These are phyloP conservation scores for Papilio helenus DNA, from an alignment of 1,140 invertebrate genomes.

Conservation along the genomic window DNA sequence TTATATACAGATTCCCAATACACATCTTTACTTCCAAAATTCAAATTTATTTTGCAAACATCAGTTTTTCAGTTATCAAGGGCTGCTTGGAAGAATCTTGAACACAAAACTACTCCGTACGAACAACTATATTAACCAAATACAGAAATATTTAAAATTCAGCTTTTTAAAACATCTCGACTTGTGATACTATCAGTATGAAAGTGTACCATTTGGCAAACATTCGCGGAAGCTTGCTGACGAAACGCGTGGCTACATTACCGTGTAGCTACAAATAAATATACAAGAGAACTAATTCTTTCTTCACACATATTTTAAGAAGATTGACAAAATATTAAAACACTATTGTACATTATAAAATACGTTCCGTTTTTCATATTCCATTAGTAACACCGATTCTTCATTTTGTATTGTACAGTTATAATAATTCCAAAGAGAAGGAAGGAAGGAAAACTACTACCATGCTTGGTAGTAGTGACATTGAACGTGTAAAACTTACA, in stretches of 20 bases:
- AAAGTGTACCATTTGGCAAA: slow-evolving; percentile 66
- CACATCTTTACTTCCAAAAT: no score
- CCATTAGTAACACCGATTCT: no score
- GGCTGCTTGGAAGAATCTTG: background rate
- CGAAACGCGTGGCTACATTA: slow-evolving; percentile 45
- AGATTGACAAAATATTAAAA: background rate
- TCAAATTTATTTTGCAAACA: no score
- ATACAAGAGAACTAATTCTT: background rate
- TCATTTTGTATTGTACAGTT: no score
- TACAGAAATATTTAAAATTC: background rate
- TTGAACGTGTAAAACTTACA: background rate
- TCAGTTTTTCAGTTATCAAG: no score
- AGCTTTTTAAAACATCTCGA: background rate
- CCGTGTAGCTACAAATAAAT: slow-evolving; percentile 41
- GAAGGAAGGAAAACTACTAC: no score
- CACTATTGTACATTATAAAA: no score
- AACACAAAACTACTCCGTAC: background rate
- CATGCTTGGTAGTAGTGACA: background rate
- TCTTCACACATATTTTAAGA: background rate
- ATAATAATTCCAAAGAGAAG: background rate
- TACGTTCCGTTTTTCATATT: no score
- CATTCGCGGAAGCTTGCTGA: slow-evolving; percentile 59
- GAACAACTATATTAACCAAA: no score
- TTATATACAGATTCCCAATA: no score
- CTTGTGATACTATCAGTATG: slow-evolving; percentile 42